Conservation (phyloP, 1,140 invertebrate species). For the Sitobion miscanthi region DNA sequence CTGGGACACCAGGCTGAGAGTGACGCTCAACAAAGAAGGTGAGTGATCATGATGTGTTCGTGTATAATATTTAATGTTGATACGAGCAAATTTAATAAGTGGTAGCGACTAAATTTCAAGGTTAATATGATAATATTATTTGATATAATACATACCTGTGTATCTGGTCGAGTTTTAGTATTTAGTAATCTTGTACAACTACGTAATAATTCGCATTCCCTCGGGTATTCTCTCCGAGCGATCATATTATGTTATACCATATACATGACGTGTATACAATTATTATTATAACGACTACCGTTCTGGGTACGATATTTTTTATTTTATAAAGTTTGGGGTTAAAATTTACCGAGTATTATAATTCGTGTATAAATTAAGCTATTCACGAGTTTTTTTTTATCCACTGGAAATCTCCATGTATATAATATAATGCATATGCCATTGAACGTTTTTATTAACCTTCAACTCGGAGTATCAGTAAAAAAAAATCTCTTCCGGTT, state of each 20-base stretch:
- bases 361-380: neutral
- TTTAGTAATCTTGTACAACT: neutral
- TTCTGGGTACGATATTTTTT: too few species aligned
- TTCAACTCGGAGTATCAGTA: neutral
- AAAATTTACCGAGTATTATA: neutral
- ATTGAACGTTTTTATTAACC: neutral
- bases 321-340: neutral
- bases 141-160: neutral
- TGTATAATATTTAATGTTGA: neutral
- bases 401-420: neutral
- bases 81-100: too few species aligned
- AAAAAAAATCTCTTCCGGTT: neutral
- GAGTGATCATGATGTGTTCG: neutral
- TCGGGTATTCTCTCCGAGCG: neutral
- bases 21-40: conserved; percentile 34
- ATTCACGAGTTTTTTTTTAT: neutral
- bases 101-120: neutral
- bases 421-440: neutral
- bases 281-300: neutral
- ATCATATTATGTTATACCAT: too few species aligned
- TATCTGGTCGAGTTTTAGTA: neutral
- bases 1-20: conserved; percentile 36
- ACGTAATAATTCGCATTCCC: neutral
- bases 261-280: neutral
- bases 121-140: neutral